These are phyloP conservation scores for Pangasianodon gigas DNA, from an alignment of 2,113 vertebrate species.

Conservation along the genomic window DNA sequence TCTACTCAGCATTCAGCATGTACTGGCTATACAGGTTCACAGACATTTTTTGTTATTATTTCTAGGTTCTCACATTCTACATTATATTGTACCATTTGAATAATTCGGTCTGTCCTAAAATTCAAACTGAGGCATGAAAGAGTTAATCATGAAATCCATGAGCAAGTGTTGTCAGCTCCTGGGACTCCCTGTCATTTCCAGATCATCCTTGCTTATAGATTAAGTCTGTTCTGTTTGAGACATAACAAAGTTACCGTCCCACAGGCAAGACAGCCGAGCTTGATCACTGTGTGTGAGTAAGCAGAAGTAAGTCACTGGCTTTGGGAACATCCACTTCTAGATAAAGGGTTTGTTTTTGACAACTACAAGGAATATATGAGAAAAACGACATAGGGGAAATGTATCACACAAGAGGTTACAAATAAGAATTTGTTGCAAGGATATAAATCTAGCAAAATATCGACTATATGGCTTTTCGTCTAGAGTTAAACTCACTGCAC, in stretches of 20 bases:
- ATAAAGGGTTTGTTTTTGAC: neutral
- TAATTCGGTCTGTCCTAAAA: neutral
- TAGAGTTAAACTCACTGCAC: neutral
- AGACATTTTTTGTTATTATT: neutral
- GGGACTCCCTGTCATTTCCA: slow-evolving; percentile 16
- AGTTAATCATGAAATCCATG: neutral
- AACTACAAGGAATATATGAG: neutral
- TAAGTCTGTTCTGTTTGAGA: slow-evolving; percentile 5
- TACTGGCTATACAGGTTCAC: neutral
- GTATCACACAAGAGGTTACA: neutral
- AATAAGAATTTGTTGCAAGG: neutral
- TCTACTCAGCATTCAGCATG: slow-evolving; percentile 1
- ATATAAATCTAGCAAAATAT: neutral
- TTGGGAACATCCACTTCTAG: slow-evolving; percentile 11
- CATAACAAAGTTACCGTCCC: slow-evolving; percentile 13
- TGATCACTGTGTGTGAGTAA: slow-evolving; percentile 17
- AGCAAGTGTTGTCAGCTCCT: neutral
- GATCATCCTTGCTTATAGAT: slow-evolving; percentile 30
- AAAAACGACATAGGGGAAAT: neutral
- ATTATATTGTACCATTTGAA: neutral
- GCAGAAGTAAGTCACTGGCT: slow-evolving; percentile 9
- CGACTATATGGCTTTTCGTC: neutral
- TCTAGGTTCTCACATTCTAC: neutral
- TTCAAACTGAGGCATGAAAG: neutral
- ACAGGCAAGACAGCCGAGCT: slow-evolving; percentile 13